Evolutionary conservation across 2,113 vertebrate species (phyloP).

Genomic region (Mungos mungo): DNA sequence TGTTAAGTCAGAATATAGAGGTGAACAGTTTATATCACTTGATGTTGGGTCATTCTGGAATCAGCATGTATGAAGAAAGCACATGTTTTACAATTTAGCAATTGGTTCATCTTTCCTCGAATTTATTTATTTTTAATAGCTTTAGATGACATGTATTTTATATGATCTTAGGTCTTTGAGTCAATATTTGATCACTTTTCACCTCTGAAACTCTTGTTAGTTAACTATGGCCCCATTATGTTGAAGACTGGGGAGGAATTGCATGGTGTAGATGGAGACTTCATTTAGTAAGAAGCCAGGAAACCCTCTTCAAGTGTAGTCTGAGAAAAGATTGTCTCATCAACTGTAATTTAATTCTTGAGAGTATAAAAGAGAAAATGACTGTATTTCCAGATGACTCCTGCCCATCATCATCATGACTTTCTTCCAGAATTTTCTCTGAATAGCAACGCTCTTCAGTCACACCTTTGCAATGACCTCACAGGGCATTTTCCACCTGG

Average conservation of each 20-base stretch:
- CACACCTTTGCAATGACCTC: background rate
- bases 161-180: background rate
- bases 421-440: background rate
- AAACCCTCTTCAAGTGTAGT: background rate
- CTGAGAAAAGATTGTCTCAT: constrained; percentile 25
- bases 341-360: constrained; percentile 21
- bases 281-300: constrained; percentile 36
- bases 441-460: background rate
- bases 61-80: background rate
- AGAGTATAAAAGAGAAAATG: background rate
- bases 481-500: background rate
- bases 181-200: background rate
- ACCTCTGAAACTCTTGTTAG: background rate
- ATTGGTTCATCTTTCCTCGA: background rate
- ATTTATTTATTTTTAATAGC: background rate
- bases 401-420: background rate
- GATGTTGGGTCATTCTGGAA: background rate
- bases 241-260: background rate
- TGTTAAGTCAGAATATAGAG: background rate
- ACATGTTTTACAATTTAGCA: background rate
- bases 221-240: background rate
- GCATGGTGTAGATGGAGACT: background rate
- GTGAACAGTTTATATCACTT: background rate
- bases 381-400: background rate
- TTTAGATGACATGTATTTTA: background rate